These are phyloP conservation scores for Oncopodura yosiiana DNA, from an alignment of 1,140 invertebrate genomes.

Conservation along the genomic window DNA sequence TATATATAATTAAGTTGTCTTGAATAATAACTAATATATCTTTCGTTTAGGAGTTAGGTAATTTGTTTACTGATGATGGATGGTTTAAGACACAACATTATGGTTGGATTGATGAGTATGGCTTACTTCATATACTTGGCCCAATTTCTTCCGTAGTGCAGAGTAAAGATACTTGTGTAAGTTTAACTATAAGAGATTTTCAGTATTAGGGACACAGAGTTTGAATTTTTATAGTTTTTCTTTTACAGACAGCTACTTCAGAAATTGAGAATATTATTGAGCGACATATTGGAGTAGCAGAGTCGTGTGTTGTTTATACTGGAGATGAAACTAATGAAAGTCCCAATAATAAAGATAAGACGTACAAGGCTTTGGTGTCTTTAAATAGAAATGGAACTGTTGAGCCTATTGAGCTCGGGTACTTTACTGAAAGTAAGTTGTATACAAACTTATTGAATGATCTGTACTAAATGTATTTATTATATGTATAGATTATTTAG, in stretches of 20 bases:
- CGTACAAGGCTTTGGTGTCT: conserved; percentile 20
- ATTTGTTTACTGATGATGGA: background rate
- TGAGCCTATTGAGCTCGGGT: too few relatives aligned
- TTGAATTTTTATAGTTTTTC: too few relatives aligned
- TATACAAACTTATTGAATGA: too few relatives aligned
- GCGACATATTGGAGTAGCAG: conserved; percentile 39
- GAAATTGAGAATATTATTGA: conserved; percentile 37
- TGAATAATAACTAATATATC: background rate
- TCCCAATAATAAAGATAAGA: conserved; percentile 6
- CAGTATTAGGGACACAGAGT: too few relatives aligned
- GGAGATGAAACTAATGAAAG: too few relatives aligned
- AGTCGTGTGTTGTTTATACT: conserved; percentile 43
- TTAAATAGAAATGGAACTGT: too few relatives aligned
- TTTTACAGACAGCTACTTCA: conserved; percentile 32
- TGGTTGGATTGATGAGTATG: conserved; percentile 36
- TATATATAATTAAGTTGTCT: background rate
- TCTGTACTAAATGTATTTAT: too few relatives aligned
- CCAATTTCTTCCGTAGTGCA: background rate
- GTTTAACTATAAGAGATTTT: background rate
- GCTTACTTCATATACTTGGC: too few relatives aligned
- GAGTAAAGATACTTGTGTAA: background rate
- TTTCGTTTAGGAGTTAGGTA: background rate
- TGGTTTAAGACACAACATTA: conserved; percentile 5
- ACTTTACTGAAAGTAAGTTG: too few relatives aligned
- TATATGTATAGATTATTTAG: too few relatives aligned